Percentiles rank a stretch among this genome's conserved stretches.
Conservation (phyloP, 2,797 vertebrate genomes). For the Macroramphosus scolopax region DNA sequence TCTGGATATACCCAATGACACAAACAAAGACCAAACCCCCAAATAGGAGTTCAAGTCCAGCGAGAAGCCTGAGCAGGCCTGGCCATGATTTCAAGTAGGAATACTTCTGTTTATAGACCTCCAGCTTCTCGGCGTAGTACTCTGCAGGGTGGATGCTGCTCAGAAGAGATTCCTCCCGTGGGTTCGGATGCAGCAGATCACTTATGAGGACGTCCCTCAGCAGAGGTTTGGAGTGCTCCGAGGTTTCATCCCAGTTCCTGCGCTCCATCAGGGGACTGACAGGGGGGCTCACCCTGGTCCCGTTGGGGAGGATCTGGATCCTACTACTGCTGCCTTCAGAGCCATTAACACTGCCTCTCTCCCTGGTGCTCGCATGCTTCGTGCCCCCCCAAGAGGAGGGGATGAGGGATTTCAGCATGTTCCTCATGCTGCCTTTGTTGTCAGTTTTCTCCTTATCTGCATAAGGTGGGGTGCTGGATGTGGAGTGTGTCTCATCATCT, state of each 20-base stretch:
- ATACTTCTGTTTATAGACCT: slow-evolving; percentile 72
- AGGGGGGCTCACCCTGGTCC: slow-evolving; percentile 70
- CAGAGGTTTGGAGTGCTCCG: slow-evolving; percentile 49
- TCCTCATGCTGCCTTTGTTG: slow-evolving; percentile 47
- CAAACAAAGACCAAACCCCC: slow-evolving; percentile 81
- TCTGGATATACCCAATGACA: slow-evolving; percentile 79
- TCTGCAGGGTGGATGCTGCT: slow-evolving; percentile 68
- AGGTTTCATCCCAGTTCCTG: slow-evolving; percentile 36
- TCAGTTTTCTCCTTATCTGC: slow-evolving; percentile 13
- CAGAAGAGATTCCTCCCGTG: slow-evolving; percentile 61
- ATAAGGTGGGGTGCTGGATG: slow-evolving; percentile 29
- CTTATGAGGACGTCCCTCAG: slow-evolving; percentile 29
- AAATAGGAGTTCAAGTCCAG: slow-evolving; percentile 78
- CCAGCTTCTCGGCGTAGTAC: slow-evolving; percentile 76
- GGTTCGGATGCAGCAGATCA: slow-evolving; percentile 19
- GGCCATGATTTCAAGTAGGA: slow-evolving; percentile 81
- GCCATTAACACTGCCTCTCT: slow-evolving; percentile 13
- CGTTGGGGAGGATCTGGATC: slow-evolving; percentile 68
- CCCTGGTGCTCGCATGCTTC: slow-evolving; percentile 38
- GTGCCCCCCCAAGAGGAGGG: slow-evolving; percentile 65
- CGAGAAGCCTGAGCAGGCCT: slow-evolving; percentile 77
- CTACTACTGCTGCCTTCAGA: slow-evolving; percentile 31
- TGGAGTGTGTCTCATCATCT: slow-evolving; percentile 24
- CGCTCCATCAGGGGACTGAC: slow-evolving; percentile 65
- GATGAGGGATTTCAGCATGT: slow-evolving; percentile 59